phyloP scores from a whole-genome alignment of 1,140 invertebrate species.

The Ephestia elutella region DNA sequence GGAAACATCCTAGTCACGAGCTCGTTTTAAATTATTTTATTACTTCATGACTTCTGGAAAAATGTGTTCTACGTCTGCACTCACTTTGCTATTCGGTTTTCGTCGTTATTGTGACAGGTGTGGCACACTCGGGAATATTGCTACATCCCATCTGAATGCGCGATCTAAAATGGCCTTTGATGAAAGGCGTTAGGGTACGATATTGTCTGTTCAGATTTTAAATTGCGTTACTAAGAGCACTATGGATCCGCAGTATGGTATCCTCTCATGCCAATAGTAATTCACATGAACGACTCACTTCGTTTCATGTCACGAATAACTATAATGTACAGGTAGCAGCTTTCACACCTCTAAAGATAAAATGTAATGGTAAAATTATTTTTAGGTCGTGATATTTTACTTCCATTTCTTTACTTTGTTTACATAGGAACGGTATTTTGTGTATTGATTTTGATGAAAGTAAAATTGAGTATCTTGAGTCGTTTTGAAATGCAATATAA shows the following conservation, averaged over 20 bases:
- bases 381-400: not conserved
- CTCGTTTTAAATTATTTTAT: constrained; percentile 48
- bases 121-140: not conserved
- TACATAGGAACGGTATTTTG: too few relatives aligned
- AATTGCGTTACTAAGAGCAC: constrained; percentile 4
- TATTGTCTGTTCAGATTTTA: not conserved
- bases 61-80: constrained; percentile 10
- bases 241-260: not conserved
- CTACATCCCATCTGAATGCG: not conserved
- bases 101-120: constrained; percentile 9
- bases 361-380: not conserved
- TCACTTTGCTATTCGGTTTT: constrained; percentile 10
- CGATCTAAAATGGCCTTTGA: not conserved
- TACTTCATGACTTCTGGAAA: constrained; percentile 27
- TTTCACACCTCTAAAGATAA: not conserved
- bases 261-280: constrained; percentile 3
- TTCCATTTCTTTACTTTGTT: not conserved
- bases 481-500: too few relatives aligned
- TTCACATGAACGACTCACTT: constrained; percentile 1
- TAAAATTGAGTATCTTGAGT: too few relatives aligned
- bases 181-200: not conserved
- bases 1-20: constrained; percentile 27
- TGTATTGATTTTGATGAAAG: too few relatives aligned
- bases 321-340: not conserved
- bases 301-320: not conserved